Evolutionary conservation across 2,888 invertebrate species (phyloP), one percentile per base, ranked within the genome.

Genomic region (Amiota minor): DNA sequence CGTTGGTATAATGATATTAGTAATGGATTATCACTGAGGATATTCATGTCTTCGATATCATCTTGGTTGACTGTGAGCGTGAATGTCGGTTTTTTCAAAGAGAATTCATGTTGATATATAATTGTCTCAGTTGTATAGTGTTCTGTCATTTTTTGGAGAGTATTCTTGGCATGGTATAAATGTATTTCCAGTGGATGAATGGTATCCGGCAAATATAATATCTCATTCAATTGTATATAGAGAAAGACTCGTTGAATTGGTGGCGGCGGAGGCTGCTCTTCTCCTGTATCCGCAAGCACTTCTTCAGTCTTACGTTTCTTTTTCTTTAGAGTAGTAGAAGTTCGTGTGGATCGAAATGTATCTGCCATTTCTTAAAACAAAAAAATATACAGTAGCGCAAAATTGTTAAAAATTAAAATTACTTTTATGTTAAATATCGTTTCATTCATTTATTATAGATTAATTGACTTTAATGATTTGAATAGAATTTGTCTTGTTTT

Each of bases 31-130:
- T 87, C 86, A 67, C 85, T 81, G 45, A 86, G 80, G 0, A 49
- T 72, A 67, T 87, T 86, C 75, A 87, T 75, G n/a, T 87, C 83
- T 1, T 86, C 82, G 12, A 87, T 75, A 35, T 77, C 80, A n/a
- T 87, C 88, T 74, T 88, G 88, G 23, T 82, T 76, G 11, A 87
- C 78, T 9, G 81, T 82, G 67, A 87, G 49, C 0, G 86, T 81
- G 69, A 87, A 87, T 0, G 81, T 81, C 0, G 88, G 87, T 12
- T 76, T 79, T 6, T 78, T 69, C 46, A 72, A 20, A 1, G 74
- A 12, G 61, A 86, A 84, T 62, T 85, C 79, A 1, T 78, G 46
- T 49, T 85, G 61, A 20, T 83, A 78, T 20, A 87, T 83, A 0
- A 82, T 75, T 20, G 85, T 87, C 9, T 83, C 79, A 2, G 70